Conservation (phyloP, 2,797 vertebrate genomes). For the Hydrophis major region DNA sequence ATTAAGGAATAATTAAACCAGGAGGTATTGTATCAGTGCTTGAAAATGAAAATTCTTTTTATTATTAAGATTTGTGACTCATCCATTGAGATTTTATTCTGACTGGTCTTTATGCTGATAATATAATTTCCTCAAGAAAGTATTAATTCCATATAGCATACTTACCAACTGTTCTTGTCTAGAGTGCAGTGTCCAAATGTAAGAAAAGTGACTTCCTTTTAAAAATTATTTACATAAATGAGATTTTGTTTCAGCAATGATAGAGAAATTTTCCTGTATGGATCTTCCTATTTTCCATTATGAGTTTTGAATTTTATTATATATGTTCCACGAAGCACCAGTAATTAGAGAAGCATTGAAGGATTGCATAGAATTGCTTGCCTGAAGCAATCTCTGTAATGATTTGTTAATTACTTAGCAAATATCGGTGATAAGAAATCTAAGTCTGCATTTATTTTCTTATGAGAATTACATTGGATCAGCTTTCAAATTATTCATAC, state of each 20-base stretch:
- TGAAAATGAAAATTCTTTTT: background rate
- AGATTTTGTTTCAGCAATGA: slow-evolving; percentile 1
- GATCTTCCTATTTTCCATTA: background rate
- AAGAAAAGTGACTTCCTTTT: background rate
- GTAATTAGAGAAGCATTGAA: background rate
- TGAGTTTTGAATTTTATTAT: slow-evolving; percentile 4
- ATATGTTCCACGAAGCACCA: background rate
- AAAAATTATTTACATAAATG: background rate
- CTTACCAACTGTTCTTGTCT: background rate
- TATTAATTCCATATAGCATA: background rate
- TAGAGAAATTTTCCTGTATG: background rate
- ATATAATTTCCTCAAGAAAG: background rate
- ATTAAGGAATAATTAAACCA: background rate
- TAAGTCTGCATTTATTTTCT: background rate
- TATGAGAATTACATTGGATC: background rate
- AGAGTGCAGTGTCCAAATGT: background rate
- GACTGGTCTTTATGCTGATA: background rate
- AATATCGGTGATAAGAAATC: background rate
- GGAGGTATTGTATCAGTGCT: background rate
- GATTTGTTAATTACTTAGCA: background rate
- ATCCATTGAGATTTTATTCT: background rate
- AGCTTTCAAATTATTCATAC: background rate
- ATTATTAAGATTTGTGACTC: background rate
- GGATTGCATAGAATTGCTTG: background rate
- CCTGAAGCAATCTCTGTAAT: background rate